These are phyloP conservation scores for Zoanthus sociatus DNA, from an alignment of 92 coral and sea anemone genomes.

Conservation along the genomic window DNA sequence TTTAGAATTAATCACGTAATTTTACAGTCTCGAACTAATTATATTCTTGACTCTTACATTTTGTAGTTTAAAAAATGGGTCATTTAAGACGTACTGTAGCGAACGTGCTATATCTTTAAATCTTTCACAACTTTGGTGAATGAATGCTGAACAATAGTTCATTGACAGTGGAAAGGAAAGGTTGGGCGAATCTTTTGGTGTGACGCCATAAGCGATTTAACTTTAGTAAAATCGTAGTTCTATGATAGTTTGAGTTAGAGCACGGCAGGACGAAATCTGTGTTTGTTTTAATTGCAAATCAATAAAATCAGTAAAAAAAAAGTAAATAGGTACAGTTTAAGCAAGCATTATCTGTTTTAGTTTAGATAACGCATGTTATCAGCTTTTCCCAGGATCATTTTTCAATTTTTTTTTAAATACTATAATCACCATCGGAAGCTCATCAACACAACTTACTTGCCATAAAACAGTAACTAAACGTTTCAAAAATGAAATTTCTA, in stretches of 20 bases:
- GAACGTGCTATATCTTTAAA: not conserved
- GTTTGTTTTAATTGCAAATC: not conserved
- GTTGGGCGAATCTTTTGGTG: conserved; percentile 60
- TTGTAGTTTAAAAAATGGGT: not conserved
- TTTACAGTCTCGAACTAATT: not conserved
- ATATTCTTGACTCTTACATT: conserved; percentile 14
- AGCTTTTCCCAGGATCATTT: not conserved
- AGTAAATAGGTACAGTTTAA: too few species aligned
- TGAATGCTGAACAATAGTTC: not conserved
- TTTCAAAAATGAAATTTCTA: too few species aligned
- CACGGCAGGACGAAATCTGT: conserved; percentile 1
- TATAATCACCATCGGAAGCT: not conserved
- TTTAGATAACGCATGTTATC: not conserved
- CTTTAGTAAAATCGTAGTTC: conserved; percentile 33
- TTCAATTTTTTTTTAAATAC: not conserved
- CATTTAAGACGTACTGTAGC: not conserved
- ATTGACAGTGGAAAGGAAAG: conserved; percentile 31
- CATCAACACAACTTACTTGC: not conserved
- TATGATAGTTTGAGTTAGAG: conserved; percentile 22
- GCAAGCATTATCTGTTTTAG: not conserved
- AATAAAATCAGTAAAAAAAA: not conserved
- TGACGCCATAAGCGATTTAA: conserved; percentile 42
- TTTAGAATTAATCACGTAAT: conserved; percentile 34
- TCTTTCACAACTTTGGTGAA: conserved; percentile 20
- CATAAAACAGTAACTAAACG: too few species aligned